phyloP scores from a whole-genome alignment of 53 echinoderm and acorn worm genomes.

The Stichopus horrens region DNA sequence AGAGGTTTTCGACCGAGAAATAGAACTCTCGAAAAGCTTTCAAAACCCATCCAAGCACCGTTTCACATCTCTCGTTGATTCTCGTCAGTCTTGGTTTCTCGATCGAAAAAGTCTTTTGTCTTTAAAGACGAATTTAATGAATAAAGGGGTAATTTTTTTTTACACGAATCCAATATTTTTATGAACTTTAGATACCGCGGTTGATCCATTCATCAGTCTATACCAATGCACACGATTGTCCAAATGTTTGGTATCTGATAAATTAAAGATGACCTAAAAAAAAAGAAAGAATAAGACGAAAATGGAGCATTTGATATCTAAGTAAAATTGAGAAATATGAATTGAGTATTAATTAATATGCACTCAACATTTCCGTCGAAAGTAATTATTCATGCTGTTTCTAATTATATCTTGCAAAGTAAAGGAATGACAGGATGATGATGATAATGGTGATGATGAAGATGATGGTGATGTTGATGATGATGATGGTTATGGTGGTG shows the following conservation, averaged over 20 bases:
- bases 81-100: no score
- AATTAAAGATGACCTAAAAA: constrained; percentile 78
- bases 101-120: no score
- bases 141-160: neutral
- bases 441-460: no score
- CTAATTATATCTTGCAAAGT: no score
- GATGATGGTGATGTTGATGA: no score
- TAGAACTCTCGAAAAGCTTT: no score
- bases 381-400: neutral
- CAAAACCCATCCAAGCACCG: no score
- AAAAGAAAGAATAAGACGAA: neutral
- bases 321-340: neutral
- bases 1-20: no score
- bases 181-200: constrained; percentile 26
- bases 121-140: no score
- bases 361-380: neutral
- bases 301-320: neutral
- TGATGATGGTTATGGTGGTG: no score
- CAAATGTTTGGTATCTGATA: constrained; percentile 75
- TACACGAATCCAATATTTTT: constrained; percentile 40
- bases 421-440: no score
- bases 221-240: constrained; percentile 97
- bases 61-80: no score
- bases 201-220: constrained; percentile 73
- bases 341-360: neutral